These are phyloP conservation scores for Pterostichus niger DNA, from an alignment of 2,888 invertebrate genomes.

Conservation along the genomic window DNA sequence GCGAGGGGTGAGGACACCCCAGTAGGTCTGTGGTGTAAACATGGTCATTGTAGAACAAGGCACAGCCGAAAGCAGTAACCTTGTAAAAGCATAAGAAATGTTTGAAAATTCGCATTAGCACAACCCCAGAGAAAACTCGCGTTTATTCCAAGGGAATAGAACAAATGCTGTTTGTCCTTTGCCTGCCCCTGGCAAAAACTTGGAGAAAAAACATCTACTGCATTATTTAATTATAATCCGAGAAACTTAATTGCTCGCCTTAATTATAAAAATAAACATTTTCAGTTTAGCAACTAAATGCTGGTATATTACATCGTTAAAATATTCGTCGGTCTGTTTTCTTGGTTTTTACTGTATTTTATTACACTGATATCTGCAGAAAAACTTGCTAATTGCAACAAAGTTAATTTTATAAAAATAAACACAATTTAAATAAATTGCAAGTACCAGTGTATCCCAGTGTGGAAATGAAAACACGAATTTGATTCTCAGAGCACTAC, in stretches of 20 bases:
- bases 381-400: slow-evolving; percentile 12
- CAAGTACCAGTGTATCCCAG: too few species aligned
- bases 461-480: too few species aligned
- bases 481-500: too few species aligned
- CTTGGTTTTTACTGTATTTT: slow-evolving; percentile 10
- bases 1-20: too few species aligned
- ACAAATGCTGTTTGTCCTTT: background rate
- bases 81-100: background rate
- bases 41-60: too few species aligned
- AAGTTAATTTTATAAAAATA: slow-evolving; percentile 4
- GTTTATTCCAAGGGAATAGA: slow-evolving; percentile 1
- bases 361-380: slow-evolving; percentile 1
- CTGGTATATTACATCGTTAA: slow-evolving; percentile 12
- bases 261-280: slow-evolving; percentile 51
- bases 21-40: too few species aligned
- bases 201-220: slow-evolving; percentile 9
- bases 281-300: slow-evolving; percentile 25
- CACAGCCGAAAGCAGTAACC: too few species aligned
- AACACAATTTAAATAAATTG: background rate
- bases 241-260: slow-evolving; percentile 39
- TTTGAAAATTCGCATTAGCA: background rate
- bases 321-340: slow-evolving; percentile 7
- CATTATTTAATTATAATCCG: slow-evolving; percentile 34
- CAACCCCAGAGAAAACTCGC: too few species aligned
- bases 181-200: slow-evolving; percentile 6